Evolutionary conservation across 2,113 vertebrate genomes (phyloP), one percentile per base, ranked within the genome.

Genomic region (Melanocharis versteri): DNA sequence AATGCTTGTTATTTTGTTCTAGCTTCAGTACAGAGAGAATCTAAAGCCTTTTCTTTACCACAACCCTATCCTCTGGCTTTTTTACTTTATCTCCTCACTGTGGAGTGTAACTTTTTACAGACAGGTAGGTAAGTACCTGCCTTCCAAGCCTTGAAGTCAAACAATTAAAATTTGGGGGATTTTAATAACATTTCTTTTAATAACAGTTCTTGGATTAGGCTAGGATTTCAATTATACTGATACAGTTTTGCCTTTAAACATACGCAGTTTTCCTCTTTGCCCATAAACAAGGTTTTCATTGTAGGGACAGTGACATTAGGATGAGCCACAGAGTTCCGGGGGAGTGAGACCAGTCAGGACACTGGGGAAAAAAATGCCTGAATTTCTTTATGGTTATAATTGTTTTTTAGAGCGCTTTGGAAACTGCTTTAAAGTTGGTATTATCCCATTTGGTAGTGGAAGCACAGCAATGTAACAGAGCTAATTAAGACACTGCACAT

Each of bases 81-180:
- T 79, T 40, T 50, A 24, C 21, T 70, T 45, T 50, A 50, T 57
- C 39, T 83, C 42, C 40, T 69, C 22, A 6, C 23, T 48, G 15
- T 47, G 37, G 31, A 83, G 16, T 1, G 0, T 56, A 65, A 12
- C 45, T 39, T 39, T 68, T 60, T 69, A 76, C 16, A 66, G 28
- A 28, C 33, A 56, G 68, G n/a, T 11, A 8, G 16, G 33, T 18
- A 6, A 84, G n/a, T 11, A 61, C 24, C 60, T 77, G 65, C 54
- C 37, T 78, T n/a, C 27, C 56, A 57, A 44, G 26, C 39, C 47
- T 37, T 51, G 28, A 85, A 75, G 22, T 27, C 45, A 1, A 78
- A 47, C n/a, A 57, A 28, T 47, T 82, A 6, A 15, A 54, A 17
- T 31, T n/a, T 15, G 15, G 1, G 1, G 1, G 3, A 7, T 57